These are phyloP conservation scores for Ptilorrhoa leucosticta DNA, from an alignment of 2,113 vertebrate genomes.

Conservation along the genomic window DNA sequence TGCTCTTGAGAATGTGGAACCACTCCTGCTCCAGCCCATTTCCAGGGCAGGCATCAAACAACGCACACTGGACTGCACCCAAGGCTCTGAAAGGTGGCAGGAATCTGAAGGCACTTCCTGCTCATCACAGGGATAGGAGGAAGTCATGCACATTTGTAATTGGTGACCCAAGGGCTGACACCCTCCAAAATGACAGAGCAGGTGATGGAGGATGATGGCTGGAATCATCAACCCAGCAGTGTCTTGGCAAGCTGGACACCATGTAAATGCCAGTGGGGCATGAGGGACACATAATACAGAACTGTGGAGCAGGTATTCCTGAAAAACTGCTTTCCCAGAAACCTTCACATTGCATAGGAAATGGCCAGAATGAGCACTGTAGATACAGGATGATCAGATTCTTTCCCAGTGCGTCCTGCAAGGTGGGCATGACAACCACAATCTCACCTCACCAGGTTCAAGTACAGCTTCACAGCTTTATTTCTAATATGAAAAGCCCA, in stretches of 20 bases:
- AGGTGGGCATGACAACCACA: not conserved
- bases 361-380: not conserved
- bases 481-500: not conserved
- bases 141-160: not conserved
- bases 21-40: accelerated
- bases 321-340: not conserved
- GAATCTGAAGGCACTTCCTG: not conserved
- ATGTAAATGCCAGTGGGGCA: not conserved
- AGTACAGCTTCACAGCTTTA: not conserved
- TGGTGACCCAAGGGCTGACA: not conserved
- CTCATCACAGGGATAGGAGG: not conserved
- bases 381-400: not conserved
- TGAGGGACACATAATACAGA: accelerated
- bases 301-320: not conserved
- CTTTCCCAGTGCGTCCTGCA: not conserved
- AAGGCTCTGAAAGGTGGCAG: not conserved
- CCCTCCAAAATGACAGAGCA: not conserved
- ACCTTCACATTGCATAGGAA: not conserved
- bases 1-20: not conserved
- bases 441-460: not conserved
- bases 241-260: not conserved
- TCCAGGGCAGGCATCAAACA: not conserved
- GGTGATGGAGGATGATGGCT: not conserved
- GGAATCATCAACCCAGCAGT: not conserved
- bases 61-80: not conserved